Conservation (phyloP, 2,113 vertebrate species). For the Paradisaea rubra region DNA sequence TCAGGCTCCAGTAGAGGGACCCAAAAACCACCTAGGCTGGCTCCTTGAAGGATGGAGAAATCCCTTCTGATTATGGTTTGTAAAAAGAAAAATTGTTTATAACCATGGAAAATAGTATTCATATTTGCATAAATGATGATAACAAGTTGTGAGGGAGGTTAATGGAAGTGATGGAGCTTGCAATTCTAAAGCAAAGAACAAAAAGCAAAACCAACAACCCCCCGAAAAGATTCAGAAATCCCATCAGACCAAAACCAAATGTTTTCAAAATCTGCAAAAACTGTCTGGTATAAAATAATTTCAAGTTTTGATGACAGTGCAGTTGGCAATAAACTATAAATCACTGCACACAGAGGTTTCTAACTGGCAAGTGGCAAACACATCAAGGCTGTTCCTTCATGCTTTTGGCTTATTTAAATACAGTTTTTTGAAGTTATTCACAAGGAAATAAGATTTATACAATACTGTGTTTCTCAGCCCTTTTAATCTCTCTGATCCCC, state of each 20-base stretch:
- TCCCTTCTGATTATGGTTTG: background rate
- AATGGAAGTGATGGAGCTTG: background rate
- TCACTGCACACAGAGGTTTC: background rate
- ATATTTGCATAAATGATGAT: background rate
- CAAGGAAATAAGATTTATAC: background rate
- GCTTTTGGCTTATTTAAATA: background rate
- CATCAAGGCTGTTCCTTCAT: constrained; percentile 5
- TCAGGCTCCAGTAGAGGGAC: background rate
- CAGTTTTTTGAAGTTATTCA: background rate
- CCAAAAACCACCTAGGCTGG: background rate
- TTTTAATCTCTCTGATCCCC: background rate
- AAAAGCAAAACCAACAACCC: background rate
- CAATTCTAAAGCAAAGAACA: background rate
- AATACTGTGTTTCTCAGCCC: background rate
- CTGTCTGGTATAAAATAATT: constrained; percentile 23
- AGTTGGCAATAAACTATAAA: constrained; percentile 27
- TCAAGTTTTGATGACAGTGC: background rate
- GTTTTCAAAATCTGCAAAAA: constrained; percentile 23
- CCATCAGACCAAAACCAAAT: constrained; percentile 3
- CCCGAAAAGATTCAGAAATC: background rate
- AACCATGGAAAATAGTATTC: background rate
- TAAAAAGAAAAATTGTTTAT: background rate
- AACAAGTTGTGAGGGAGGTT: background rate
- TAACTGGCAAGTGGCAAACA: constrained; percentile 3
- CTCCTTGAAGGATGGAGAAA: background rate